Evolutionary conservation across 2,113 vertebrate species (phyloP), one percentile per base, ranked within the genome.

Genomic region (Tauraco erythrolophus): DNA sequence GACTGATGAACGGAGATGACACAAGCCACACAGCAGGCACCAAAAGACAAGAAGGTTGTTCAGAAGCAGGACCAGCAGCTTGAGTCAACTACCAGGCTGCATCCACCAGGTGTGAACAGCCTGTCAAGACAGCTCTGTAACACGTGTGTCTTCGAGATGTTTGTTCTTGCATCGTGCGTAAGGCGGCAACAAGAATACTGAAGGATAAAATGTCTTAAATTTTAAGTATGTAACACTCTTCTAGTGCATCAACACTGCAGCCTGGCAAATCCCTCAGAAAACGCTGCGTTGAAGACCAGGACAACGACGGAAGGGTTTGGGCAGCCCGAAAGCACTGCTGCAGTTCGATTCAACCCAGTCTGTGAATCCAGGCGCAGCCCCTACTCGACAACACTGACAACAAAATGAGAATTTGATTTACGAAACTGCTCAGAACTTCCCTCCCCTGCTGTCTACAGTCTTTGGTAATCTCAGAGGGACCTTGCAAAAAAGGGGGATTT

Each of bases 391-490:
- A 57, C 82, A 12, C 64, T 2, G 23, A 46, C 39, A 11, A 6
- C 57, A 9, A 62, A 18, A 10, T 2, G 33, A 51, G 41, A 16
- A 58, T 16, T 8, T 19, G 51, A 68, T 27, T n/a, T 37, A 50
- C 66, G 27, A 7, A 69, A 45, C 24, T 1, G 16, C 86, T 41
- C 86, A 2, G 8, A 66, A 6, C 30, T 28, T 4, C 25, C 75
- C 79, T 80, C 21, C 61, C 76, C 68, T 35, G 66, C 92, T 70
- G 45, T 5, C 89, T 30, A 3, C 71, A 48, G 88, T 88, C 94
- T 96, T 95, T 96, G 95, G 94, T 91, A 75, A 92, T 39, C 76
- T 86, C 86, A 37, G 64, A 77, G 66, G 71, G 83, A 88, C 64
- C 4, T 3, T 16, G 62, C 75, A 15, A 64, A 71, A 22, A 9